Evolutionary conservation across 2,888 invertebrate species (phyloP), one percentile per base, ranked within the genome.

Genomic region (Agonopterix arenella): DNA sequence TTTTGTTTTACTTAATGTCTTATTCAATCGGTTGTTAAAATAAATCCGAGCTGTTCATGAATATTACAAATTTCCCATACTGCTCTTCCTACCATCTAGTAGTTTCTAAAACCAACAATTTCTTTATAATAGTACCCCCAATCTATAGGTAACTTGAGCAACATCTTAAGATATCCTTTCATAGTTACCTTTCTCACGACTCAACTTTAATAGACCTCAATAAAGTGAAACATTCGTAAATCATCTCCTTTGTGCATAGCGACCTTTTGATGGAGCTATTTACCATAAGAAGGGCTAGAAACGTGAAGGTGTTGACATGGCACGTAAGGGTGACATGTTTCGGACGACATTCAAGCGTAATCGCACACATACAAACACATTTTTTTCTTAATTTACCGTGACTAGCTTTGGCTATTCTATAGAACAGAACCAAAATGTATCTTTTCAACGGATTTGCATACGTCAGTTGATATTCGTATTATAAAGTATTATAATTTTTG

Each of bases 241-340:
- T 88, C 86, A 84, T 28, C 28, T 28, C 64, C 73, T 77, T 85
- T 88, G 83, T 86, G 64, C 64, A 56, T 57, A 60, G 66, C 73
- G 74, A 81, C 76, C 84, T 83, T 84, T 84, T 80, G 68, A 78
- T 76, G 67, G 66, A 56, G 61, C 72, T 80, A 70, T 80, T 84
- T 84, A 82, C 62, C 79, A 84, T 85, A 77, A 76, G 72, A 84
- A 85, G 75, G 83, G 83, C 82, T 86, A 85, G 84, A 83, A 58
- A 64, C 77, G 80, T 73, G 84, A 84, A 85, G 86, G 88, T 86
- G 88, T 88, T 79, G 88, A 86, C 81, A 80, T 62, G 71, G 74
- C 70, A 73, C 78, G 76, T 79, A 81, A 84, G 9, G 9, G 9
- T 40, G 40, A 40, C 84, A 76, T 67, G 82, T 83, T 81, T 60